These are phyloP conservation scores for Passerculus sandwichensis DNA, from an alignment of 2,797 vertebrate species.

Conservation along the genomic window DNA sequence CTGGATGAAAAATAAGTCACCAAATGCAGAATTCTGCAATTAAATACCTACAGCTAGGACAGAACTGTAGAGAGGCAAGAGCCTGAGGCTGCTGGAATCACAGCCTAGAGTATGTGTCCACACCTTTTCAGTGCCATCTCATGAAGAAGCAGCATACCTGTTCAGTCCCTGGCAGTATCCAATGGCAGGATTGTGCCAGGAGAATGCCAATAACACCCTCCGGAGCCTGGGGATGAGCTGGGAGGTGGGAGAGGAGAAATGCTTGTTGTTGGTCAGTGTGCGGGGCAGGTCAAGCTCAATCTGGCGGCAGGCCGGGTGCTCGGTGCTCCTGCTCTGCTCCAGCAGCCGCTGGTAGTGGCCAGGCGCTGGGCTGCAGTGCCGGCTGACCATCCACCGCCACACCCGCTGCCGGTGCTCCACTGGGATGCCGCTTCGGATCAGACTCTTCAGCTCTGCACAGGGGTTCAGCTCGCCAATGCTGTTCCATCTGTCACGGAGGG, in stretches of 20 bases:
- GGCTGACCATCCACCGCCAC: conserved; percentile 86
- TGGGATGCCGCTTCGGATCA: conserved; percentile 87
- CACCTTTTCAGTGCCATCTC: neutral
- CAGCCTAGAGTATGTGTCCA: neutral
- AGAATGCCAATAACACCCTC: conserved; percentile 90
- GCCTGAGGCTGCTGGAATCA: neutral
- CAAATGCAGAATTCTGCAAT: neutral
- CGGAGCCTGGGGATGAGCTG: conserved; percentile 86
- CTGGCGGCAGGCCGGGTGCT: conserved; percentile 88
- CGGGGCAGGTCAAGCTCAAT: conserved; percentile 94
- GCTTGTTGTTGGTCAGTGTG: conserved; percentile 90
- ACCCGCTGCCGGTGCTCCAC: conserved; percentile 82
- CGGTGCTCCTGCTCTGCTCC: conserved; percentile 74
- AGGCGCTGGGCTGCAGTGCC: conserved; percentile 69
- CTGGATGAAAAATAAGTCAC: neutral
- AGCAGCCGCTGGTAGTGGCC: conserved; percentile 84
- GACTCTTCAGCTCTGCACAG: conserved; percentile 82
- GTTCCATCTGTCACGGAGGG: conserved; percentile 85
- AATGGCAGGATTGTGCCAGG: conserved; percentile 91
- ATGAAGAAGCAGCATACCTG: conserved; percentile 61
- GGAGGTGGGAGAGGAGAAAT: conserved; percentile 88
- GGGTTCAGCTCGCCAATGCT: conserved; percentile 78
- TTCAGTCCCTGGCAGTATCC: conserved; percentile 95
- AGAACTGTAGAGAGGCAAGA: neutral
- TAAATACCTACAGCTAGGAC: neutral